phyloP scores from a whole-genome alignment of 2,797 vertebrate species.

The Carapus acus region DNA sequence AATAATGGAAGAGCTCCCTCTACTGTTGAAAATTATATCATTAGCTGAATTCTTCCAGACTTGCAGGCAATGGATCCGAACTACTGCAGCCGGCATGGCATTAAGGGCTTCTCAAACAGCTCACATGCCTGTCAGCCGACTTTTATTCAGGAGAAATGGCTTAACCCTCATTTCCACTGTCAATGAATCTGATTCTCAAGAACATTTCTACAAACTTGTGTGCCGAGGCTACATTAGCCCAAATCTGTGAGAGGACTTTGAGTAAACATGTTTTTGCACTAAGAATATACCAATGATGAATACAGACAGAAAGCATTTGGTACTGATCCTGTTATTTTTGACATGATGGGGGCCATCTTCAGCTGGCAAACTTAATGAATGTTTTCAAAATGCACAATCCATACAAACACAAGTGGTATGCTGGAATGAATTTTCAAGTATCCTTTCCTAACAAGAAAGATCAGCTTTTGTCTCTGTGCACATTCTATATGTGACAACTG shows the following conservation, averaged over 20 bases:
- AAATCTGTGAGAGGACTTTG: neutral
- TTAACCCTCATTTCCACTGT: slow-evolving; percentile 24
- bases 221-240: neutral
- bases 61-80: neutral
- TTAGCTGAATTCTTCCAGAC: neutral
- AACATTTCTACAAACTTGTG: neutral
- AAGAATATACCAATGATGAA: neutral
- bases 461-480: slow-evolving; percentile 15
- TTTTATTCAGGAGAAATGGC: slow-evolving; percentile 35
- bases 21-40: slow-evolving; percentile 38
- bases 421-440: too few species aligned
- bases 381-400: slow-evolving; percentile 23
- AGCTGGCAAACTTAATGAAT: slow-evolving; percentile 19
- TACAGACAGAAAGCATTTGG: neutral
- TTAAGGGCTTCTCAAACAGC: slow-evolving; percentile 5
- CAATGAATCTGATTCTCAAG: slow-evolving; percentile 1
- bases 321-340: neutral
- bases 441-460: slow-evolving; percentile 7
- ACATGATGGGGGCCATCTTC: slow-evolving; percentile 1
- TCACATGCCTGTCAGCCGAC: slow-evolving; percentile 34
- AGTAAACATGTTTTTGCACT: neutral
- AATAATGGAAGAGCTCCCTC: slow-evolving; percentile 41
- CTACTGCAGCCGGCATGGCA: slow-evolving; percentile 7
- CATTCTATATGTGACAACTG: slow-evolving; percentile 35
- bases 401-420: too few species aligned